Evolutionary conservation across 2,113 vertebrate species (phyloP).

Genomic region (Parotia lawesii): DNA sequence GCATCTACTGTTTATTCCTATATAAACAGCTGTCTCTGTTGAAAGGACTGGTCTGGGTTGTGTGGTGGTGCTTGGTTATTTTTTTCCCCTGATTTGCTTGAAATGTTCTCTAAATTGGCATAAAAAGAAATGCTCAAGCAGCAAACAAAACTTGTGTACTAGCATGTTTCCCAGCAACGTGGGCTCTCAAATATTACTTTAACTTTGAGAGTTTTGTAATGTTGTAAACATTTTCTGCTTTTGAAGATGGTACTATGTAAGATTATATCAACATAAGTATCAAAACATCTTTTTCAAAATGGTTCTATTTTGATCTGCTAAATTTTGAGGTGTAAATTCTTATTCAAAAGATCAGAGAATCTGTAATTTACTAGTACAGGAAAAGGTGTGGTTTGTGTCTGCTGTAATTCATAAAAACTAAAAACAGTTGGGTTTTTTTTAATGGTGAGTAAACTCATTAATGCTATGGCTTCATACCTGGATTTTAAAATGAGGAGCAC

Average conservation of each 20-base stretch:
- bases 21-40: conserved; percentile 8
- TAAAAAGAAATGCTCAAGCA: background rate
- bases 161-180: background rate
- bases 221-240: background rate
- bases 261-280: background rate
- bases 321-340: background rate
- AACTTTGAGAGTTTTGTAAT: background rate
- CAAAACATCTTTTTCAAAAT: background rate
- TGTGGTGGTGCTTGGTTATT: background rate
- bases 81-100: background rate
- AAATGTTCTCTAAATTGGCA: background rate
- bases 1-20: background rate
- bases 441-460: background rate
- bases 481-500: background rate
- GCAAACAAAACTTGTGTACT: background rate
- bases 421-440: background rate
- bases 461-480: background rate
- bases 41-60: background rate
- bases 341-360: background rate
- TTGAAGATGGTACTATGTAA: background rate
- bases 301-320: background rate
- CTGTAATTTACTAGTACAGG: background rate
- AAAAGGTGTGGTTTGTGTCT: background rate
- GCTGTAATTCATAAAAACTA: background rate
- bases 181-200: background rate